Evolutionary conservation across 2,797 vertebrate species (phyloP).

Genomic region (Poecilia velifera): DNA sequence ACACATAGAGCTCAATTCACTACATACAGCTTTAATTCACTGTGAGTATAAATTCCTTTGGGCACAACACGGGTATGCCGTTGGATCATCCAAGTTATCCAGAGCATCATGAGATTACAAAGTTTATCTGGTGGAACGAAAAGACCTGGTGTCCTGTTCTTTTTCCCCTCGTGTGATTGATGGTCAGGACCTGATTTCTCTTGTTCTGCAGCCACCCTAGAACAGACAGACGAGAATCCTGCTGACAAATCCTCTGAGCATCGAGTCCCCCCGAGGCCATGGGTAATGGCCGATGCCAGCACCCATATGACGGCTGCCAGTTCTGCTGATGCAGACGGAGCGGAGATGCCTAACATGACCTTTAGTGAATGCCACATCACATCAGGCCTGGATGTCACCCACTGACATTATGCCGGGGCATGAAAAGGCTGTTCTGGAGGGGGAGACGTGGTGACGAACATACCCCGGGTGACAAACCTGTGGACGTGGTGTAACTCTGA

Average conservation of each 20-base stretch:
- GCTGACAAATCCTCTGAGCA: conserved; percentile 73
- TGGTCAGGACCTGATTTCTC: conserved; percentile 38
- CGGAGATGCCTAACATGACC: conserved; percentile 91
- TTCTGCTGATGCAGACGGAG: conserved; percentile 77
- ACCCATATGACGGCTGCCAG: conserved; percentile 84
- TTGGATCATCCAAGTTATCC: conserved; percentile 14
- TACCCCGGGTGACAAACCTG: conserved; percentile 75
- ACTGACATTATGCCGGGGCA: conserved; percentile 92
- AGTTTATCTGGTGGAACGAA: conserved; percentile 48
- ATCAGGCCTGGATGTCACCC: conserved; percentile 95
- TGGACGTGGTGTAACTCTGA: conserved; percentile 74
- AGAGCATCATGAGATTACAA: conserved; percentile 40
- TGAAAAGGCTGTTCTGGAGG: conserved; percentile 90
- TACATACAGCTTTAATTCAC: background rate
- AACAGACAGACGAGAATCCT: conserved; percentile 70
- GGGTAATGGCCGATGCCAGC: conserved; percentile 80
- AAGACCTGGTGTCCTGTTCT: conserved; percentile 12
- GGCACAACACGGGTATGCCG: background rate
- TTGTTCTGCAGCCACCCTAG: conserved; percentile 34
- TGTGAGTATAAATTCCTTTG: background rate
- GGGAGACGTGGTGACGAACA: conserved; percentile 75
- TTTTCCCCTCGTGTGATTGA: conserved; percentile 30
- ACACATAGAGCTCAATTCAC: background rate
- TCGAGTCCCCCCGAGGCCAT: conserved; percentile 51
- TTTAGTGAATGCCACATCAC: conserved; percentile 99